Base-by-base conservation (phyloP, 2,888 invertebrate genomes). In the Caenorhabditis japonica region DNA sequence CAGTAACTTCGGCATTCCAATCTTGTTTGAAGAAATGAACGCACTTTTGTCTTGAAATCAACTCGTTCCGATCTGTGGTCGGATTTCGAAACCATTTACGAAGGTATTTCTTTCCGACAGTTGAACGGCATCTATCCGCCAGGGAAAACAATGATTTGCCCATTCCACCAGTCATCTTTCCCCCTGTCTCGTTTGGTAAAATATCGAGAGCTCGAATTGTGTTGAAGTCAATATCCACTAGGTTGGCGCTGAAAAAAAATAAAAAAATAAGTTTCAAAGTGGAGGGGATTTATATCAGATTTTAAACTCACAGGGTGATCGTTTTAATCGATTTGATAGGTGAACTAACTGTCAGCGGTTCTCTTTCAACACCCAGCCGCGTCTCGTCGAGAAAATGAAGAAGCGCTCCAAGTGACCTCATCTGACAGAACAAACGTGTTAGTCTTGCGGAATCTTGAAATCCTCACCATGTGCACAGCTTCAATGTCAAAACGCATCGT, bases 71-170 rank as follows among this genome's bases (percentile, higher is more conserved):
- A 85, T 93, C 90, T 51, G 91, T 91, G 0, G 91, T 91, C 0
- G 94, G 94, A 80, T 92, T 92, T 73, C 92, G 90, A 75, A 94
- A 90, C 82, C 93, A 90, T 30, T 91, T 90, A 86, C 93, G 25
- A 15, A 84, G 62, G 52, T 76, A 79, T 23, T 73, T 61, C 27
- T 74, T 75, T 5, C 94, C 94, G 12, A 92, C 89, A 76, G 91
- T 90, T 0, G 93, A 93, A 77, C 91, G 91, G 84, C 93, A 93
- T 79, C 92, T 90, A 88, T 92, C 92, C 83, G 93, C 91, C 44
- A 94, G 62, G 19, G 75, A 61, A 53, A 76, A 85, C 7, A 85
- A 47, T 0, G 76, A 68, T 19, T 13, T 44, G 15, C 56, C n/a
- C n/a, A n/a, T 47, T 34, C 49, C 23, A 3, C 43, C 46, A 25